These are phyloP conservation scores for Lasioglossum calceatum DNA, from an alignment of 2,888 invertebrate species.

Conservation along the genomic window DNA sequence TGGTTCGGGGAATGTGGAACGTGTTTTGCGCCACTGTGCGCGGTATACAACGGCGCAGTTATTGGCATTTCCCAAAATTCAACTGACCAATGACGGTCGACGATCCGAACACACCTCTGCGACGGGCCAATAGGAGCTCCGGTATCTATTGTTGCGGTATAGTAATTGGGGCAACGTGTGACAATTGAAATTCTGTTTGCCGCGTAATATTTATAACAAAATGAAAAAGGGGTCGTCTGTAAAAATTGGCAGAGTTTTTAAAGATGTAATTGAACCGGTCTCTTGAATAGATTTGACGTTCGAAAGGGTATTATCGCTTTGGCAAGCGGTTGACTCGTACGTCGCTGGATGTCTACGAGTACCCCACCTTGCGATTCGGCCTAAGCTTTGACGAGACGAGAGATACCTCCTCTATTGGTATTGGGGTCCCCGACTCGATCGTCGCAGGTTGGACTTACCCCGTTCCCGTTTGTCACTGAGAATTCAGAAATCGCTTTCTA, in stretches of 20 bases:
- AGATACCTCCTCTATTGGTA: slow-evolving; percentile 64
- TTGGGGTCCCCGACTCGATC: slow-evolving; percentile 75
- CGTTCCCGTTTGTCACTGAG: slow-evolving; percentile 59
- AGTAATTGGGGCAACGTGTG: slow-evolving; percentile 63
- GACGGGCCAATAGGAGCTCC: slow-evolving; percentile 59
- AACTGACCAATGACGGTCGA: slow-evolving; percentile 57
- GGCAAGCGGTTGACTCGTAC: slow-evolving; percentile 66
- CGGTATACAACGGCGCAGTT: slow-evolving; percentile 51
- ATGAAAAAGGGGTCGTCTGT: not conserved
- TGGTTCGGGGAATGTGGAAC: slow-evolving; percentile 45
- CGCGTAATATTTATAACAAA: slow-evolving; percentile 49
- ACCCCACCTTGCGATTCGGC: slow-evolving; percentile 68
- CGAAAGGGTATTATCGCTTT: slow-evolving; percentile 19
- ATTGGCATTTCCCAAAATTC: slow-evolving; percentile 63
- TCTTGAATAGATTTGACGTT: slow-evolving; percentile 10
- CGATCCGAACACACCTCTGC: slow-evolving; percentile 65
- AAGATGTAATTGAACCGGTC: not conserved
- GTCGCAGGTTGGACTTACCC: slow-evolving; percentile 73
- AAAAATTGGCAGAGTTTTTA: slow-evolving; percentile 50
- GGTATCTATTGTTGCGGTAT: slow-evolving; percentile 40
- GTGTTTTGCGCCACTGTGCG: slow-evolving; percentile 62
- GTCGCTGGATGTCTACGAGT: slow-evolving; percentile 61
- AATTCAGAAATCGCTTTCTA: slow-evolving; percentile 37
- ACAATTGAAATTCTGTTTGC: slow-evolving; percentile 70
- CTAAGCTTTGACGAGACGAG: slow-evolving; percentile 62